Evolutionary conservation across 2,888 invertebrate species (phyloP), one percentile per base, ranked within the genome.

Genomic region (Monopis laevigella): DNA sequence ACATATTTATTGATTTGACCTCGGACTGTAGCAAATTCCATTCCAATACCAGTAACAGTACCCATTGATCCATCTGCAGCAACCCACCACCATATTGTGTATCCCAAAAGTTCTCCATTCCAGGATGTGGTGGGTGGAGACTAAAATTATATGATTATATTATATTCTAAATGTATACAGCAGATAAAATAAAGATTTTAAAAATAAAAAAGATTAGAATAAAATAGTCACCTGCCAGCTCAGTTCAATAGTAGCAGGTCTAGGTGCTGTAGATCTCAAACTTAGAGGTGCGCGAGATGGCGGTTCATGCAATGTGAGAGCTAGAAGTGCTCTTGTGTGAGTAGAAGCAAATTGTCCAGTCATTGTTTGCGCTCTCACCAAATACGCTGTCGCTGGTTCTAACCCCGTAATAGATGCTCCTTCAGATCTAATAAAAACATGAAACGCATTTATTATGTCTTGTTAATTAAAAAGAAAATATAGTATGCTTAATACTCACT

Each of bases 101-200:
- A 92, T 1, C 91, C 91, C 16, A 88, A 77, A 19, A 92, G 83
- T 55, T 88, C 87, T 0, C 92, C 92, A 52, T 92, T 90, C 86
- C 88, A 88, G 0, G 87, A 82, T 16, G 87, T 84, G 1, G 85
- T 62, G 2, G 85, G 83, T 12, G 91, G 92, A 5, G 89, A 84
- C 84, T 88, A 50, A 21, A 45, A 46, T 16, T 29, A 13, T 11
- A 6, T 2, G 3, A 29, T n/a, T 11, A 3, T 7, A 13, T 29
- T 11, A 18, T n/a, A n/a, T n/a, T n/a, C n/a, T n/a, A n/a, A n/a
- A n/a, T n/a, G n/a, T n/a, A n/a, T n/a, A n/a, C n/a, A n/a, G n/a
- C n/a, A n/a, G n/a, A n/a, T n/a, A n/a, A n/a, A n/a, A n/a, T n/a
- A n/a, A n/a, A n/a, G n/a, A n/a, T n/a, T 2, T n/a, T 17, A n/a